Evolutionary conservation across 2,888 invertebrate genomes (phyloP).

Genomic region (Cataglyphis livida): DNA sequence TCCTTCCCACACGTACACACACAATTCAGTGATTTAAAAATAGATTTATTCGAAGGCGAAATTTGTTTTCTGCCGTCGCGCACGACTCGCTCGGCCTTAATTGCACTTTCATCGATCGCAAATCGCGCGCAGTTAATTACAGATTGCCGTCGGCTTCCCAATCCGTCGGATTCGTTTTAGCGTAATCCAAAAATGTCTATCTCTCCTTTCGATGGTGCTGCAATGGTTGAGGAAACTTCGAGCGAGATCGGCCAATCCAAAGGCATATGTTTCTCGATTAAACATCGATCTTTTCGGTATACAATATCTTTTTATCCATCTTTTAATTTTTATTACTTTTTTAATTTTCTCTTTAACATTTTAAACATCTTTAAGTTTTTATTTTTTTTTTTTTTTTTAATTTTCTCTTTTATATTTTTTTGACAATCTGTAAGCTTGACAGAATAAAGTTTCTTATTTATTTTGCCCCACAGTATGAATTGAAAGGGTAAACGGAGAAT

Average conservation of each 20-base stretch:
- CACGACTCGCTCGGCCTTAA: conserved; percentile 46
- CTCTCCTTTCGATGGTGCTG: background rate
- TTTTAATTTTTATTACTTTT: background rate
- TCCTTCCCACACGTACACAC: background rate
- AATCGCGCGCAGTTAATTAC: conserved; percentile 52
- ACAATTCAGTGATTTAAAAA: conserved; percentile 32
- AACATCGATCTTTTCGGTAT: background rate
- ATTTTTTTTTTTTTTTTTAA: background rate
- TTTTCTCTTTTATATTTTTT: background rate
- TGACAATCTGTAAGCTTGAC: background rate
- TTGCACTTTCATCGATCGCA: conserved; percentile 53
- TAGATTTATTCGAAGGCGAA: conserved; percentile 47
- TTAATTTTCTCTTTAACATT: background rate
- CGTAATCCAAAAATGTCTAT: conserved; percentile 2
- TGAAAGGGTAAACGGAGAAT: background rate
- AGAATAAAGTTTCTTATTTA: background rate
- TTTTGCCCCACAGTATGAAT: background rate
- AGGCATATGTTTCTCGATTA: background rate
- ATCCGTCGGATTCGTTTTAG: conserved; percentile 44
- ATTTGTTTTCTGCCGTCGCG: conserved; percentile 49
- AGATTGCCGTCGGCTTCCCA: conserved; percentile 44
- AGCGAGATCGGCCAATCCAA: background rate
- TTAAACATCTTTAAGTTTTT: too few relatives aligned
- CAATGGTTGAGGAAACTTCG: background rate
- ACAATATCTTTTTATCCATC: background rate